Evolutionary conservation across 2,797 vertebrate genomes (phyloP), one percentile per base, ranked within the genome.

Genomic region (Nasua narica): DNA sequence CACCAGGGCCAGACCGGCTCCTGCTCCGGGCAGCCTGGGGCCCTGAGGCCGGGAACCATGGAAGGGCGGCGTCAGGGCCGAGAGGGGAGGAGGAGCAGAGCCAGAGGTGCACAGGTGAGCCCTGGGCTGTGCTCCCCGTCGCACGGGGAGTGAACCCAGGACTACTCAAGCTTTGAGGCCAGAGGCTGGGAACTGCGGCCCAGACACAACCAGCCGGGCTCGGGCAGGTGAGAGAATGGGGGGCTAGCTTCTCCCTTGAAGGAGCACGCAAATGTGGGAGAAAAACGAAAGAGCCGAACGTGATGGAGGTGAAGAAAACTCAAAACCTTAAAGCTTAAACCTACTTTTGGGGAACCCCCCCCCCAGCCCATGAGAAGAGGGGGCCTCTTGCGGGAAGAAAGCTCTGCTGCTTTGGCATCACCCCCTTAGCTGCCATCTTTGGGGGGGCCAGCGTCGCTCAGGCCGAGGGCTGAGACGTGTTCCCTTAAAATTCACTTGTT

Each of bases 71-170:
- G 62, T 78, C 65, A 2, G 23, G 35, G 58, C 65, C 43, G 32
- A 4, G 23, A 56, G 32, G 60, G 10, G 19, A 84, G 32, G 48
- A 54, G 56, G 9, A 23, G 32, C 56, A n/a, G 21, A 74, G 50
- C 13, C 27, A 72, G 52, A 56, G 52, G 37, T n/a, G 56, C 9
- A 7, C n/a, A 50, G 67, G 32, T 40, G 14, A 54, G 35, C 50
- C 6, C 18, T 23, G 56, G 29, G 67, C 40, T 50, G 18, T n/a
- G n/a, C n/a, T n/a, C n/a, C n/a, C n/a, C n/a, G n/a, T 0, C 5
- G 54, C 48, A 72, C 50, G 32, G 23, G 81, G 27, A 77, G 7
- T 14, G 3, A 69, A 18, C 46, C 79, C 3, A 23, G 69, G 54
- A 40, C n/a, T 46, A 18, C 10, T 56, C 62, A 25, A 37, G 46